phyloP scores from a whole-genome alignment of 1,140 invertebrate genomes.

The Calliphora vicina region DNA sequence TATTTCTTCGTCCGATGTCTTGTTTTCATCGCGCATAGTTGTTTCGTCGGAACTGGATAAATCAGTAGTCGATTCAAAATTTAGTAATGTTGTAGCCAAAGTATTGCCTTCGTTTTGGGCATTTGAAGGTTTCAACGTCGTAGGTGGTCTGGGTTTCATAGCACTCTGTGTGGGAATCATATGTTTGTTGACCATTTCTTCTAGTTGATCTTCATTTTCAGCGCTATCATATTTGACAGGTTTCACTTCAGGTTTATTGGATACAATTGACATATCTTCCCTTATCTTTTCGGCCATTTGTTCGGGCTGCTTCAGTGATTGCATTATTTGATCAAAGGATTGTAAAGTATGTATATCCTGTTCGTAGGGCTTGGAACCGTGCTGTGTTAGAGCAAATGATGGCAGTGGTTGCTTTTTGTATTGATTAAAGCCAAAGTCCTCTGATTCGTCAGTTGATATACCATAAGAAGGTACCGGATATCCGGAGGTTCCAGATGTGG shows the following conservation, averaged over 20 bases:
- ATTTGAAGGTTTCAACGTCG: neutral
- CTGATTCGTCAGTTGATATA: slow-evolving; percentile 24
- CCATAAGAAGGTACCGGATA: slow-evolving; percentile 54
- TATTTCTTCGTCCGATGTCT: neutral
- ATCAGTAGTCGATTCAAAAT: neutral
- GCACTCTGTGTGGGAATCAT: neutral
- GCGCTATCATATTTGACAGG: neutral
- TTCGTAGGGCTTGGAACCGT: slow-evolving; percentile 21
- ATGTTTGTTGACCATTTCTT: slow-evolving; percentile 16
- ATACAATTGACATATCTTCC: neutral
- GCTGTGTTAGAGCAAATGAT: slow-evolving; percentile 50
- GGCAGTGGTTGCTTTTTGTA: slow-evolving; percentile 47
- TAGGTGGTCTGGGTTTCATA: neutral
- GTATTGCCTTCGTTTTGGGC: neutral
- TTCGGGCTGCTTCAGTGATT: slow-evolving; percentile 24
- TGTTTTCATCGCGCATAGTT: neutral
- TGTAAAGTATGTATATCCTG: slow-evolving; percentile 11
- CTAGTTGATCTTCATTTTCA: neutral
- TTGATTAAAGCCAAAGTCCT: neutral
- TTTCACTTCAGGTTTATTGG: neutral
- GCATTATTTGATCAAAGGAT: slow-evolving; percentile 38
- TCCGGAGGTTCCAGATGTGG: slow-evolving; percentile 40
- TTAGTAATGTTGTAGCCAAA: neutral
- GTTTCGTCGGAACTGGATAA: neutral
- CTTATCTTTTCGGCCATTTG: neutral